A percentile compares a stretch with the other conserved stretches of the same genome.
phyloP scores from a whole-genome alignment of 2,888 invertebrate species.

The Prenolepis imparis region DNA sequence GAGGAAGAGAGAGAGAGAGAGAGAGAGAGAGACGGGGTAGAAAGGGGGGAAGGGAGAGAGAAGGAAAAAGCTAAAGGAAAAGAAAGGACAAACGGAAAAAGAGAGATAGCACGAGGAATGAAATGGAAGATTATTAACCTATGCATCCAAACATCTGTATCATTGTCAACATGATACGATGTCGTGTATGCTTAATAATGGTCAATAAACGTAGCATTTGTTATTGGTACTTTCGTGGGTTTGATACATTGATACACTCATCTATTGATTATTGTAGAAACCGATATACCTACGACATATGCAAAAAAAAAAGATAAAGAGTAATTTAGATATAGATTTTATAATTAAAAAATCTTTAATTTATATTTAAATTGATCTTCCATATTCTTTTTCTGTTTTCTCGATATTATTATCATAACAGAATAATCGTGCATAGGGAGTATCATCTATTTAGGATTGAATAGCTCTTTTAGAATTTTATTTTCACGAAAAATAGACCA shows the following conservation, averaged over 20 bases:
- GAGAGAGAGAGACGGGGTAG: not conserved
- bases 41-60: not conserved
- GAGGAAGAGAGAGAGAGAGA: conserved; percentile 4
- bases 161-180: conserved; percentile 21
- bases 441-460: not conserved
- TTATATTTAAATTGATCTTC: not conserved
- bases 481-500: not conserved
- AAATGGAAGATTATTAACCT: conserved; percentile 63
- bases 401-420: not conserved
- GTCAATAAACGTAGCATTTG: conserved; percentile 55
- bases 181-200: conserved; percentile 59
- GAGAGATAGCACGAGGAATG: conserved; percentile 12
- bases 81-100: conserved; percentile 1
- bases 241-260: too few species aligned
- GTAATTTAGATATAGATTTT: not conserved
- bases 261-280: not conserved
- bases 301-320: not conserved
- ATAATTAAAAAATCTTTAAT: not conserved
- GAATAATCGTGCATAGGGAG: not conserved
- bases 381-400: not conserved
- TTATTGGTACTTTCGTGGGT: not conserved
- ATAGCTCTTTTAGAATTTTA: not conserved
- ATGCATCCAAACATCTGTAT: conserved; percentile 3
- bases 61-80: not conserved
- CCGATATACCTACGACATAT: not conserved